Base-by-base conservation (phyloP, 2,888 invertebrate species). In the Iselma pallidipennis region DNA sequence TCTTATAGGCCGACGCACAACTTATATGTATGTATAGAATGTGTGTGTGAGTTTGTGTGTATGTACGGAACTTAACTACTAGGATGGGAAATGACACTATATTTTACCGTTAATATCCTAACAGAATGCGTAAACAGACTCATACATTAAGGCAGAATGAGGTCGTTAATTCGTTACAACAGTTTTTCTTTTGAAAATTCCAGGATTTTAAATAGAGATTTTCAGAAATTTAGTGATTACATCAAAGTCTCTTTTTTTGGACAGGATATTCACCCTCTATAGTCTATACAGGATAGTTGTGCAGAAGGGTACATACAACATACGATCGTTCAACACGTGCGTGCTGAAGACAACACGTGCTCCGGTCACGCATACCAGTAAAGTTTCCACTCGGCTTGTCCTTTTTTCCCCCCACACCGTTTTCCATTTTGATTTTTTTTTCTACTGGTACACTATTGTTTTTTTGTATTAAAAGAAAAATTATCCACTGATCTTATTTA, bases 71-170 rank as follows among this genome's bases (percentile, higher is more conserved):
- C 53, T 63, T 57, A 14, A 33, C 37, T 37, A 37, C 37, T 37
- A 37, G 48, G 55, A 68, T 71, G 71, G 74, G 72, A 74, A 75
- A 74, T 74, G 70, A 73, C 73, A 73, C 73, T 71, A 75, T 76
- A 76, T 75, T 75, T 77, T 72, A 76, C 70, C 67, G 70, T 67
- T 74, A 74, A 74, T 74, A 71, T 74, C 70, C 67, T 64, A 61
- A 66, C 68, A 68, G 71, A 70, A 67, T 67, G 69, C 65, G 68
- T 68, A 68, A 71, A 71, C 68, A 70, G 61, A 66, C 26, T 48
- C 25, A 54, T 33, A 52, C 52, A 49, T 12, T 33, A 29, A 55
- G 48, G 26, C 48, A 45, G 33, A 51, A 61, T 23, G 23, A 33
- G 49, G 29, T 48, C 55, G 25, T 48, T 54, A 48, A 52, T 57